Base-by-base conservation (phyloP, 2,113 vertebrate species). In the Danionella cerebrum region DNA sequence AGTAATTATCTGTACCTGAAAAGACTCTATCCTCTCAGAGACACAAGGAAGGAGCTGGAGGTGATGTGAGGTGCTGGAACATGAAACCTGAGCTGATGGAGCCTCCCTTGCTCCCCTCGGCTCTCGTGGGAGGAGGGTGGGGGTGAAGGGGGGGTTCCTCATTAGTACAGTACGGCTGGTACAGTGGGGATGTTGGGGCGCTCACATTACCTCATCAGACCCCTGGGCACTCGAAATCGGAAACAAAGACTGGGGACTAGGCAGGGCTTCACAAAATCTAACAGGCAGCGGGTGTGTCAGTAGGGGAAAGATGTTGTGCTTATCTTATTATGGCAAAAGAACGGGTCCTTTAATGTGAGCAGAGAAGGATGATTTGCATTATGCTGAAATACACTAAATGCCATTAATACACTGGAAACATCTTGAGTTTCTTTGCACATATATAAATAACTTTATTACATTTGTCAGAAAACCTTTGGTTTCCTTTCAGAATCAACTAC, bases 21-120 rank as follows among this genome's bases (percentile, higher is more conserved):
- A 7, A 42, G 41, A 18, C 10, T 47, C 48, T 73, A 65, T n/a
- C n/a, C n/a, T n/a, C 59, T 67, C 52, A 65, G 52, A 29, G 50
- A 39, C 60, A 21, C 53, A 47, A 69, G 41, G 67, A 42, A 31
- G 59, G 3, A 25, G 45, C 60, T 44, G 38, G 53, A 22, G 53
- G 36, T 52, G 65, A 47, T 14, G 48, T 45, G 54, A 66, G 44
- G 67, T 60, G 54, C 72, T 52, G 38, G 1, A 27, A 70, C 36
- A 58, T 59, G 72, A 74, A 74, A 74, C 62, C 67, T 29, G 67
- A 70, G 62, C 47, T 74, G 67, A 70, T 51, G 31, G 54, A 53
- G 44, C 19, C 16, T 21, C 21, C 53, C 14, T 38, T 13, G 33
- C 33, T 27, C 38, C 58, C 18, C 41, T 71, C 14, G 27, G 33